These are phyloP conservation scores for Apodemus agrarius DNA, from an alignment of 2,797 vertebrate species.

Conservation along the genomic window DNA sequence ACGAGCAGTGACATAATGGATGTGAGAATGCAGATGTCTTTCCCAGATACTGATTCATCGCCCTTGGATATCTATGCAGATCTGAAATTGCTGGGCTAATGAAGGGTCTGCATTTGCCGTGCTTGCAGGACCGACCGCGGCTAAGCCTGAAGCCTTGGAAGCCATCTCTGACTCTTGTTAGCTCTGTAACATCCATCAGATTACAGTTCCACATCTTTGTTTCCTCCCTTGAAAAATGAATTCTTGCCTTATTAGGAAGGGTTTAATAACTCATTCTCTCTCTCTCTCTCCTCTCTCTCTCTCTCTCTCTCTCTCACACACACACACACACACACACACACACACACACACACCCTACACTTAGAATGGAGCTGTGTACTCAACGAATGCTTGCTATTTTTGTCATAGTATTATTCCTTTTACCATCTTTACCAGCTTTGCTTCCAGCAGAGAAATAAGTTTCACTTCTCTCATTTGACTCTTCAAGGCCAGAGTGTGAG, in stretches of 20 bases:
- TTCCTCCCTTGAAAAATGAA: conserved; percentile 16
- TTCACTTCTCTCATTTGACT: conserved; percentile 19
- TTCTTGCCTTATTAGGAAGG: background rate
- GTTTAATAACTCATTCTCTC: background rate
- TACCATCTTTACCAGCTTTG: background rate
- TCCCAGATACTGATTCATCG: background rate
- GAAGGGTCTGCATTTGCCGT: background rate
- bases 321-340: background rate
- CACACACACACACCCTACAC: background rate
- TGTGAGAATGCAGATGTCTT: background rate
- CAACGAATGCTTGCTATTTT: background rate
- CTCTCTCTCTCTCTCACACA: background rate
- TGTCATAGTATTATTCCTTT: background rate
- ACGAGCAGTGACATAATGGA: background rate
- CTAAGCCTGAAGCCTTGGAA: background rate
- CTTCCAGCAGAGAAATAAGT: conserved; percentile 45
- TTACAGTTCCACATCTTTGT: background rate
- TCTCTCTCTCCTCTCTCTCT: background rate
- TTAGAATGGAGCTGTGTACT: background rate
- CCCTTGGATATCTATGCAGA: background rate
- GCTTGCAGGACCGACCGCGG: background rate
- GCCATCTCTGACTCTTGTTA: background rate
- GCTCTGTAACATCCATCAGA: background rate
- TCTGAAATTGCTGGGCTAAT: background rate
- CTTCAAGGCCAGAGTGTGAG: background rate